A percentile compares a stretch with the other conserved stretches of the same genome.
These are phyloP conservation scores for Mesochorus sp. DNA, from an alignment of 2,888 invertebrate species.

Conservation along the genomic window DNA sequence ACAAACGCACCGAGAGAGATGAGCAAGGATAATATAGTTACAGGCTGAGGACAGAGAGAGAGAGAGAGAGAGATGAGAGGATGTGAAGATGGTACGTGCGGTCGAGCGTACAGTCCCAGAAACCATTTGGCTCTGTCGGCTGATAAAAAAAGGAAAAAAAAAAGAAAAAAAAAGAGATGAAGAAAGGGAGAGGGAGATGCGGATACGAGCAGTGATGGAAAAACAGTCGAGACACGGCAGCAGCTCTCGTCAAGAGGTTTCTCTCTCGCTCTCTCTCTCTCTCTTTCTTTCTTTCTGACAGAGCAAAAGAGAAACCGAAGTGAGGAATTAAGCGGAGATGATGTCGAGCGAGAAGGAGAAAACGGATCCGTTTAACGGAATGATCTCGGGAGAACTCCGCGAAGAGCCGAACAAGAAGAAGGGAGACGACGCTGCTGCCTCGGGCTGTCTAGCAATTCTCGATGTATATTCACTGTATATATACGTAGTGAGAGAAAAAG, in stretches of 20 bases:
- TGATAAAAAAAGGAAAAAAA: constrained; percentile 71
- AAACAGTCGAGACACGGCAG: constrained; percentile 55
- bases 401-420: constrained; percentile 53
- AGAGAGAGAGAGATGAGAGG: constrained; percentile 23
- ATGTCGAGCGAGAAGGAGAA: constrained; percentile 60
- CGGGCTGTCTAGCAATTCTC: constrained; percentile 38
- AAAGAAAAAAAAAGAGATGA: constrained; percentile 51
- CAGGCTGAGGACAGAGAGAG: constrained; percentile 22
- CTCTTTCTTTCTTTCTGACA: no score
- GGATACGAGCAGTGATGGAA: constrained; percentile 50
- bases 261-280: no score
- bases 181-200: constrained; percentile 52
- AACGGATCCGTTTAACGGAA: constrained; percentile 80
- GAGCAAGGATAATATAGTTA: constrained; percentile 59
- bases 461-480: constrained; percentile 16
- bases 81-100: constrained; percentile 59
- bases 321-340: constrained; percentile 64
- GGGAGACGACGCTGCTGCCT: constrained; percentile 55
- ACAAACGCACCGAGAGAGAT: constrained; percentile 58
- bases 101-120: constrained; percentile 74
- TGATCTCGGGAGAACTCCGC: constrained; percentile 72
- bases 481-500: constrained; percentile 33
- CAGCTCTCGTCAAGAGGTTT: constrained; percentile 57
- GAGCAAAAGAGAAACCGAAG: constrained; percentile 66
- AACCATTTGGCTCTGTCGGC: constrained; percentile 75